Base-by-base conservation (phyloP, 2,113 vertebrate genomes). In the Amphilophus citrinellus region DNA sequence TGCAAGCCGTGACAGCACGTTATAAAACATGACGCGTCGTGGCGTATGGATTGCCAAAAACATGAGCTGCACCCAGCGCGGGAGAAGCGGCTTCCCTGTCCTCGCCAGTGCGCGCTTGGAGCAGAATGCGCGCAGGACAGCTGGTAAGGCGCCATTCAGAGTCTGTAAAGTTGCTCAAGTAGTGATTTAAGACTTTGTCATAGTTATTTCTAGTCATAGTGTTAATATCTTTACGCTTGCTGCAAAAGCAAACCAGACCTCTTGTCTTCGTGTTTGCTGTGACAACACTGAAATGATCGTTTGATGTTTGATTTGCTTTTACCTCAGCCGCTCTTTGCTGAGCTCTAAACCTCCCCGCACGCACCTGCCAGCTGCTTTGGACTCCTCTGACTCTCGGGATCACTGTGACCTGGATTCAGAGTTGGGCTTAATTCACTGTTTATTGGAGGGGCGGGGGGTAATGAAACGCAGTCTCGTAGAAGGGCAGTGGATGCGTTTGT, bases 331-430 rank as follows among this genome's bases (percentile, higher is more conserved):
- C 79, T 87, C 71, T 84, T 77, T 50, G 79, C 76, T 79, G 35
- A 63, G 39, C 53, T 62, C 79, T 39, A 42, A 87, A 77, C n/a
- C 32, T 56, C n/a, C 22, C 20, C 3, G 78, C 85, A 61, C 84
- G 62, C 94, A 93, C 93, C 89, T 93, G 92, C 87, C 90, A 89
- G 79, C 89, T 89, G 89, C 61, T 71, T 42, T 4, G 47, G 73
- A 56, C 77, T 83, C 56, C 42, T 56, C 53, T 68, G 73, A 59
- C 57, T 84, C 63, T 50, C 15, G 18, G 82, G 47, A 73, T 84
- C 87, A 79, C 59, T 4, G 68, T 39, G 89, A 73, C 81, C 83
- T 57, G 86, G 65, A 79, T 24, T 30, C 50, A 63, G 27, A 20
- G 2, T 57, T 56, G 30, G 58, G 37, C 27, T 53, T 58, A 4